Conservation (phyloP, 2,797 vertebrate species). For the Gobio occitaniae region DNA sequence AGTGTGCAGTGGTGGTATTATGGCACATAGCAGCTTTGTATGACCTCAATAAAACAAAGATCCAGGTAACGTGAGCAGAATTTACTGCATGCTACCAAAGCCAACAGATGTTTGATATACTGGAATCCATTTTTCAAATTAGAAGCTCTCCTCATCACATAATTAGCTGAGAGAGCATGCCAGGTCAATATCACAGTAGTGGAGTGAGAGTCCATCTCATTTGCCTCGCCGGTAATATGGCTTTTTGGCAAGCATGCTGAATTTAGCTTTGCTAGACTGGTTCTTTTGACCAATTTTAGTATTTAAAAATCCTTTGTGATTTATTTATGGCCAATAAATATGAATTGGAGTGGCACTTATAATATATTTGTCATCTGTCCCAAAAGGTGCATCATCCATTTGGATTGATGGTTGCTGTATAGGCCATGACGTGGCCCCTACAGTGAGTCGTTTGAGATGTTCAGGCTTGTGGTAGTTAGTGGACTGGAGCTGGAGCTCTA, state of each 20-base stretch:
- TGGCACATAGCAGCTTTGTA: background rate
- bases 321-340: slow-evolving; percentile 7
- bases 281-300: background rate
- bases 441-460: slow-evolving; percentile 35
- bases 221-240: background rate
- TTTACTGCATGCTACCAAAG: background rate
- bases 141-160: slow-evolving; percentile 31
- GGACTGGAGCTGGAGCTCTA: slow-evolving; percentile 25
- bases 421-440: background rate
- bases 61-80: slow-evolving; percentile 19
- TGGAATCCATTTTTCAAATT: slow-evolving; percentile 48
- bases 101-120: slow-evolving; percentile 43
- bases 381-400: background rate
- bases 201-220: slow-evolving; percentile 1
- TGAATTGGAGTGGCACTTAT: slow-evolving; percentile 6
- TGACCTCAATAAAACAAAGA: slow-evolving; percentile 41
- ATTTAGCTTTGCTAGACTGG: background rate
- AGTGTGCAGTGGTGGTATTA: background rate
- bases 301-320: background rate
- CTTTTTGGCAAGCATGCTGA: slow-evolving; percentile 5
- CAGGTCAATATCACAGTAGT: slow-evolving; percentile 15
- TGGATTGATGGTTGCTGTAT: slow-evolving; percentile 8
- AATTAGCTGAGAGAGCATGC: slow-evolving; percentile 31
- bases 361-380: slow-evolving; percentile 36
- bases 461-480: slow-evolving; percentile 39